Evolutionary conservation across 1,140 invertebrate genomes (phyloP).

Genomic region (Psix sp.): DNA sequence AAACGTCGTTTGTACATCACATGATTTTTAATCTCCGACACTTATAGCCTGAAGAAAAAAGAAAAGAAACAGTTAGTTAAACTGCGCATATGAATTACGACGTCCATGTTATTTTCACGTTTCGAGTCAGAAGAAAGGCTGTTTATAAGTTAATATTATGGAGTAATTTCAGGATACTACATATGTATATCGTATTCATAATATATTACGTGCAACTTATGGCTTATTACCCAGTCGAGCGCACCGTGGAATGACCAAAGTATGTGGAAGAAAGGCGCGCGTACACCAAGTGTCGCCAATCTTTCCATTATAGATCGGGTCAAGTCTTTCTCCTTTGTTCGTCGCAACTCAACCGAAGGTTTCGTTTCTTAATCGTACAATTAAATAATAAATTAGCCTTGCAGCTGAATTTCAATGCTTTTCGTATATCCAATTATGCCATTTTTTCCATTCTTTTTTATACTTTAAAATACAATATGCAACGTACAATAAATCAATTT

Average conservation of each 20-base stretch:
- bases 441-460: too few species aligned
- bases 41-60: slow-evolving; percentile 11
- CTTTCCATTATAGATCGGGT: slow-evolving; percentile 60
- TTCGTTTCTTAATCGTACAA: slow-evolving; percentile 59
- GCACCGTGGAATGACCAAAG: slow-evolving; percentile 56
- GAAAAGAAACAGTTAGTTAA: slow-evolving; percentile 29
- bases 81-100: slow-evolving; percentile 37
- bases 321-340: slow-evolving; percentile 63
- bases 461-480: too few species aligned
- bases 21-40: slow-evolving; percentile 26
- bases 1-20: slow-evolving; percentile 23
- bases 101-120: slow-evolving; percentile 30
- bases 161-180: slow-evolving; percentile 50
- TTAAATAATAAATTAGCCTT: slow-evolving; percentile 50
- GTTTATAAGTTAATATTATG: slow-evolving; percentile 52
- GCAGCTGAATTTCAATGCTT: too few species aligned
- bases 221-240: slow-evolving; percentile 57
- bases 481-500: too few species aligned
- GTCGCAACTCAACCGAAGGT: slow-evolving; percentile 59
- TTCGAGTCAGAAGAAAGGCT: slow-evolving; percentile 51
- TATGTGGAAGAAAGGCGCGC: slow-evolving; percentile 62
- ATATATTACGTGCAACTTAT: slow-evolving; percentile 54
- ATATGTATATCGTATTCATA: slow-evolving; percentile 56
- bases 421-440: too few species aligned
- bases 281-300: slow-evolving; percentile 60